Base-by-base conservation (phyloP, 2,888 invertebrate genomes). In the Pterostichus niger region DNA sequence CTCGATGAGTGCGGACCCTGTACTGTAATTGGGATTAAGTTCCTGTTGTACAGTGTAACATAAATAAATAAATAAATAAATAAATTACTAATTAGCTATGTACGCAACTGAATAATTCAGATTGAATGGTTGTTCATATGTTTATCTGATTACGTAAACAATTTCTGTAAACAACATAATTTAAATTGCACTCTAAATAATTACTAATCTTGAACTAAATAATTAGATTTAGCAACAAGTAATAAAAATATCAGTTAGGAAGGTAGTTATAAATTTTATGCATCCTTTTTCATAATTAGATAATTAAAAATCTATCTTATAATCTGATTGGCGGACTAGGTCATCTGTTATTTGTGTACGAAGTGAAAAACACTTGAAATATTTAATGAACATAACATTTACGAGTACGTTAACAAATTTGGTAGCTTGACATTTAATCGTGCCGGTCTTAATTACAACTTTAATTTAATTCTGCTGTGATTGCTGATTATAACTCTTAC, bases 371-470 rank as follows among this genome's bases (percentile, higher is more conserved):
- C n/a, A 33, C 64, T 33, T 35, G 64, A n/a, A 64, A 64, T 64
- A 49, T 49, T 44, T 44, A 44, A 44, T 4, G 9, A 44, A 11
- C 44, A 44, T 44, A 44, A 10, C 7, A 44, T 10, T 40, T 40
- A 40, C 40, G 6, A 40, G 40, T 40, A 9, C 49, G 49, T 24
- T 17, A 59, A 59, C 59, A 59, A 64, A 64, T 64, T 33, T 64
- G 64, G 64, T 4, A 33, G 31, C 7, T 15, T 75, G 75, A 75
- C 52, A 75, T 75, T 75, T 75, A 52, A 17, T 75, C 49, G 24
- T 10, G 59, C 49, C 13, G 17, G 6, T 24, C 15, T 49, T 49
- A 46, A 44, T 49, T 44, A 44, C n/a, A 44, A 11, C 31, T 44
- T 46, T 40, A 75, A 75, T 64, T 64, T 31, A 31, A 59, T 59